Conservation (phyloP, 2,797 vertebrate genomes). For the Hippopotamyrus pictus region DNA sequence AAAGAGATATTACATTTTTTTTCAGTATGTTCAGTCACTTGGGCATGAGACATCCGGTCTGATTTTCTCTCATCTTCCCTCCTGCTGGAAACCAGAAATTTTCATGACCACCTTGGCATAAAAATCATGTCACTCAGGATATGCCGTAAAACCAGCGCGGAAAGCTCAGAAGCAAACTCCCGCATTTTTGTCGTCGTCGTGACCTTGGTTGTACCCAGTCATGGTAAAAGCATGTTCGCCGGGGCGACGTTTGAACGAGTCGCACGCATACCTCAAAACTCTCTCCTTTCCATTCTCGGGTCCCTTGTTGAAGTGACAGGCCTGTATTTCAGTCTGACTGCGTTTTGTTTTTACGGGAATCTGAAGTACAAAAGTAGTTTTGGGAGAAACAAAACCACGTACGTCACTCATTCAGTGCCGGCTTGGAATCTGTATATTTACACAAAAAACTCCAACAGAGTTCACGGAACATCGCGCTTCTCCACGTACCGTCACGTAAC, state of each 20-base stretch:
- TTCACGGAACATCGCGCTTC: not conserved
- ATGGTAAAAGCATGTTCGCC: not conserved
- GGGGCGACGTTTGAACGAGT: not conserved
- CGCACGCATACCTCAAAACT: constrained; percentile 50
- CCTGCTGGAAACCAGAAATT: constrained; percentile 31
- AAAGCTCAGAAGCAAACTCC: not conserved
- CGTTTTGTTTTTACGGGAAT: constrained; percentile 54
- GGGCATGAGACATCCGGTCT: constrained; percentile 37
- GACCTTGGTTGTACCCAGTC: not conserved
- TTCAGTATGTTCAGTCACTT: constrained; percentile 49
- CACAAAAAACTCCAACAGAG: not conserved
- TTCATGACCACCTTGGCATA: not conserved
- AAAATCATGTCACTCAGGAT: not conserved
- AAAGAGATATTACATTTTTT: constrained; percentile 53
- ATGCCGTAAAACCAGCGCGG: not conserved
- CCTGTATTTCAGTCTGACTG: constrained; percentile 39
- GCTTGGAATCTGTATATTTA: not conserved
- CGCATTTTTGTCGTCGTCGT: not conserved
- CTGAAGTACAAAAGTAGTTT: constrained; percentile 37
- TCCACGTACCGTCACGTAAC: constrained; percentile 69
- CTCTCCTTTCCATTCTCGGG: constrained; percentile 46
- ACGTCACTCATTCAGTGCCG: not conserved
- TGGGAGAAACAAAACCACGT: not conserved
- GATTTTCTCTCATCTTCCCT: constrained; percentile 36
- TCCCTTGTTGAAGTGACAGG: constrained; percentile 46